Evolutionary conservation across 2,888 invertebrate species (phyloP).

Genomic region (Crematogaster levior): DNA sequence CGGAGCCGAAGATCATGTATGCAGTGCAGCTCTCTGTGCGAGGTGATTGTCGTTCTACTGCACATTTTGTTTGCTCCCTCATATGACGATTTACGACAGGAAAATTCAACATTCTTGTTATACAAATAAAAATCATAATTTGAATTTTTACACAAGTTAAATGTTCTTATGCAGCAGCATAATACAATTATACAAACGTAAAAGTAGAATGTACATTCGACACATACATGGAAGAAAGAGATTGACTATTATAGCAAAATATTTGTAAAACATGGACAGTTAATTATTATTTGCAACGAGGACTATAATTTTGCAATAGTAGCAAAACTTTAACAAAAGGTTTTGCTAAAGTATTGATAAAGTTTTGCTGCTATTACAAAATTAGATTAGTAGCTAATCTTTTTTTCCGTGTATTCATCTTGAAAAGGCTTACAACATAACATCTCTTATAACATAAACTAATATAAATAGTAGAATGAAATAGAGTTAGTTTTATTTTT

Average conservation of each 20-base stretch:
- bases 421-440: background rate
- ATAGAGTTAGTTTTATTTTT: background rate
- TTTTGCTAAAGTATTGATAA: too few relatives aligned
- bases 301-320: too few relatives aligned
- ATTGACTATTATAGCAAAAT: too few relatives aligned
- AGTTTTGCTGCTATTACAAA: too few relatives aligned
- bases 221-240: too few relatives aligned
- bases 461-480: background rate
- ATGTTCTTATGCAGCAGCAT: background rate
- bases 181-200: background rate
- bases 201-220: background rate
- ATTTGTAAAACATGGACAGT: too few relatives aligned
- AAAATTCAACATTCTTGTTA: constrained; percentile 15
- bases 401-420: background rate
- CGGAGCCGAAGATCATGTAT: constrained; percentile 91
- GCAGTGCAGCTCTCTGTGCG: constrained; percentile 89
- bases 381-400: too few relatives aligned
- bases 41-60: constrained; percentile 85
- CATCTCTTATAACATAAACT: background rate
- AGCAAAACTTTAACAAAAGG: too few relatives aligned
- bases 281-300: too few relatives aligned
- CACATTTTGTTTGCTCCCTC: constrained; percentile 32
- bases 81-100: background rate
- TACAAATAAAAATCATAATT: constrained; percentile 10
- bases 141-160: background rate